These are phyloP conservation scores for Bostrychus sinensis DNA, from an alignment of 2,113 vertebrate genomes.

Conservation along the genomic window DNA sequence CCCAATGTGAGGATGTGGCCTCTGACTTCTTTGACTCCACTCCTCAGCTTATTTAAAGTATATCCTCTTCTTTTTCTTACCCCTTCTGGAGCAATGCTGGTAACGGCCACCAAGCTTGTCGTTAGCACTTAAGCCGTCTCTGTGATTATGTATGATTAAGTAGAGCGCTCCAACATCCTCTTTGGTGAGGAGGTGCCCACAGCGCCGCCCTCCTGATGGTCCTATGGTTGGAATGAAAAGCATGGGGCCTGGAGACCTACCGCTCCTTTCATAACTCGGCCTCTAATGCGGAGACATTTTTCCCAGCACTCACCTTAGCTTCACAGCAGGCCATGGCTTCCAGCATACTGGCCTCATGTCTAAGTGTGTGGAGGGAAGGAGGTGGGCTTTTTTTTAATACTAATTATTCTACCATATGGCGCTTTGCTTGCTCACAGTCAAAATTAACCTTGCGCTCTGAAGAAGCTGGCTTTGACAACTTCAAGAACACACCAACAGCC, in stretches of 20 bases:
- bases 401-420: slow-evolving; percentile 99
- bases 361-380: slow-evolving; percentile 24
- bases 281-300: slow-evolving; percentile 93
- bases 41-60: slow-evolving; percentile 40
- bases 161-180: slow-evolving; percentile 37
- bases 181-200: slow-evolving; percentile 54
- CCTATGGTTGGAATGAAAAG: slow-evolving; percentile 41
- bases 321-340: slow-evolving; percentile 83
- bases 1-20: slow-evolving; percentile 6
- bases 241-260: slow-evolving; percentile 41
- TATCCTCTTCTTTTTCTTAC: slow-evolving; percentile 17
- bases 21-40: slow-evolving; percentile 39
- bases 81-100: slow-evolving; percentile 21
- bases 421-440: slow-evolving; percentile 86
- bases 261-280: slow-evolving; percentile 67
- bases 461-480: slow-evolving; percentile 76
- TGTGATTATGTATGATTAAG: slow-evolving; percentile 55
- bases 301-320: slow-evolving; percentile 76
- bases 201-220: slow-evolving; percentile 69
- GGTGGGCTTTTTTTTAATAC: slow-evolving; percentile 86
- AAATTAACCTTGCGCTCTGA: slow-evolving; percentile 74
- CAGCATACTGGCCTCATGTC: slow-evolving; percentile 47
- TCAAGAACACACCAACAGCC: slow-evolving; percentile 35
- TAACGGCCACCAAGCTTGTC: slow-evolving; percentile 37
- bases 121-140: slow-evolving; percentile 54